These are phyloP conservation scores for Chirona hameri DNA, from an alignment of 2,888 invertebrate genomes.

Conservation along the genomic window DNA sequence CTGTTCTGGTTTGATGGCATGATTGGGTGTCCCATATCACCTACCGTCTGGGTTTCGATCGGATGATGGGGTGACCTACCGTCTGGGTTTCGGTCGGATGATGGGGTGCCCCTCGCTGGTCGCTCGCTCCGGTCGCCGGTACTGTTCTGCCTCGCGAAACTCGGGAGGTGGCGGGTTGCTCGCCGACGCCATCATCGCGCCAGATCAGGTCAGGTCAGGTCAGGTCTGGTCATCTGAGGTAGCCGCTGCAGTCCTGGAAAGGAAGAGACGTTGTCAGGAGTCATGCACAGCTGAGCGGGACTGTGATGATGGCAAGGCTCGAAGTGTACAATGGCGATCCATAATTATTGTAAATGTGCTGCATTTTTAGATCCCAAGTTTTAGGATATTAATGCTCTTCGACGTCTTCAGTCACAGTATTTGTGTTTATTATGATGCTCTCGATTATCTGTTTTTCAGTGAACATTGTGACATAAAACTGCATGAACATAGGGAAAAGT, in stretches of 20 bases:
- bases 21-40: constrained; percentile 66
- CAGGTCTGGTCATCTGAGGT: not conserved
- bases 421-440: too few species aligned
- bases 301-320: too few species aligned
- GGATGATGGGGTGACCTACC: constrained; percentile 52
- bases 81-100: constrained; percentile 76
- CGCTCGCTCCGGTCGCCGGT: constrained; percentile 57
- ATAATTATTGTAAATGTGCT: too few species aligned
- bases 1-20: constrained; percentile 74
- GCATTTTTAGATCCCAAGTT: too few species aligned
- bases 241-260: not conserved
- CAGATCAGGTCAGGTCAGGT: not conserved
- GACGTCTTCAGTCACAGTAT: too few species aligned
- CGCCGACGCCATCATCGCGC: constrained; percentile 32
- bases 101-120: constrained; percentile 77
- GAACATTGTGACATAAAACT: too few species aligned
- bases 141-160: constrained; percentile 47
- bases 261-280: not conserved
- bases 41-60: constrained; percentile 45
- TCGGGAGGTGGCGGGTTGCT: constrained; percentile 45
- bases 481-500: too few species aligned
- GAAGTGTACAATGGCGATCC: too few species aligned
- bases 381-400: too few species aligned
- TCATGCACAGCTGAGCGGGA: too few species aligned
- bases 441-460: too few species aligned